phyloP scores from a whole-genome alignment of 2,797 vertebrate species.

The Gallirallus australis region DNA sequence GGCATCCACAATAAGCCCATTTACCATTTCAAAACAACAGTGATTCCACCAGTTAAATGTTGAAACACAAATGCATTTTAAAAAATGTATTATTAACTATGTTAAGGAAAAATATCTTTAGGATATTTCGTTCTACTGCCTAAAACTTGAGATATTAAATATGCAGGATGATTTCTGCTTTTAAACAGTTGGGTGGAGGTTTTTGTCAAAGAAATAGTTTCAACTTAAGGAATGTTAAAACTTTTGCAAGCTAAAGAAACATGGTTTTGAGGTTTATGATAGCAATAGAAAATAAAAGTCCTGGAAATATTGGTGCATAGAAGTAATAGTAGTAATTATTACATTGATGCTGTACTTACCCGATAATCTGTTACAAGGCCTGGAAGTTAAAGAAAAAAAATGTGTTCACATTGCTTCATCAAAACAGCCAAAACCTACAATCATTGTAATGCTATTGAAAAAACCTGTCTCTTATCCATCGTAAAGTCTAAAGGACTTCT shows the following conservation, averaged over 20 bases:
- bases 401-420: neutral
- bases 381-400: conserved; percentile 64
- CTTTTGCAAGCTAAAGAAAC: neutral
- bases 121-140: neutral
- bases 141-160: neutral
- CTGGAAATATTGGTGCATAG: neutral
- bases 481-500: neutral
- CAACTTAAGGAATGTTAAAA: neutral
- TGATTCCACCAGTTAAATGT: neutral
- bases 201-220: neutral
- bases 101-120: neutral
- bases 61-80: neutral
- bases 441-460: neutral
- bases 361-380: conserved; percentile 89
- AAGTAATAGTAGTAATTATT: neutral
- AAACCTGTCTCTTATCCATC: neutral
- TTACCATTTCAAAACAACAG: neutral
- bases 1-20: neutral
- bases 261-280: neutral
- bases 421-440: neutral
- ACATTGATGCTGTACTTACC: conserved; percentile 77
- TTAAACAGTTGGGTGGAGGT: neutral
- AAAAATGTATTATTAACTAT: neutral
- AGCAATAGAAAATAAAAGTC: neutral
- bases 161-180: neutral